These are phyloP conservation scores for Phylloscopus trochilus DNA, from an alignment of 2,113 vertebrate genomes.

Conservation along the genomic window DNA sequence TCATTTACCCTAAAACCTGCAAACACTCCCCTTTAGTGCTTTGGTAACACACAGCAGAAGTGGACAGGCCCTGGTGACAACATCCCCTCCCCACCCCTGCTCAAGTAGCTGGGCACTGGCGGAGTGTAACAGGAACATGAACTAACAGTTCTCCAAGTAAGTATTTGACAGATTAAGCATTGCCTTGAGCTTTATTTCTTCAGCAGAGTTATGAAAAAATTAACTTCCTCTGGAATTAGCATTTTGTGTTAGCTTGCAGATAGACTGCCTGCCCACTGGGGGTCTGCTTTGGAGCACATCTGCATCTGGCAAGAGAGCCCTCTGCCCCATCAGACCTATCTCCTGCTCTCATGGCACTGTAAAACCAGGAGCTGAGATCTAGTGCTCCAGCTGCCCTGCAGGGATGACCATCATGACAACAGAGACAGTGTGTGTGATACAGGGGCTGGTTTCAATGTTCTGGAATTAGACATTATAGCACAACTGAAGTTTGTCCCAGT, in stretches of 20 bases:
- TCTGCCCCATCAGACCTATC: neutral
- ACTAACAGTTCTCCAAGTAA: neutral
- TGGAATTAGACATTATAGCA: neutral
- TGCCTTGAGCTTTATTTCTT: slow-evolving; percentile 29
- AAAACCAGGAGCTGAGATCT: neutral
- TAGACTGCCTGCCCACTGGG: neutral
- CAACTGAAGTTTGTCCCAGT: neutral
- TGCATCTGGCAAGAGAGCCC: neutral
- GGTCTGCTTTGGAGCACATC: neutral
- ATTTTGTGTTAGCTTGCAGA: neutral
- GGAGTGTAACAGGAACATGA: neutral
- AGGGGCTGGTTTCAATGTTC: neutral
- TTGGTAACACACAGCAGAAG: neutral
- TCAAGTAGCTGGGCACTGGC: neutral
- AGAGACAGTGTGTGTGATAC: neutral
- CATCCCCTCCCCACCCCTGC: neutral
- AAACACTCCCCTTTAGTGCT: neutral
- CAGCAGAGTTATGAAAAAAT: neutral
- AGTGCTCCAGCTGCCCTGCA: neutral
- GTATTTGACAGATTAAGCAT: slow-evolving; percentile 18
- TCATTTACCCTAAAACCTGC: neutral
- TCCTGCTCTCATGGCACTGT: rapidly evolving
- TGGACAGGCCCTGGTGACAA: neutral
- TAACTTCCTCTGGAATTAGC: neutral
- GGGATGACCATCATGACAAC: neutral